Conservation (phyloP, 2,113 vertebrate genomes). For the Nestor notabilis region DNA sequence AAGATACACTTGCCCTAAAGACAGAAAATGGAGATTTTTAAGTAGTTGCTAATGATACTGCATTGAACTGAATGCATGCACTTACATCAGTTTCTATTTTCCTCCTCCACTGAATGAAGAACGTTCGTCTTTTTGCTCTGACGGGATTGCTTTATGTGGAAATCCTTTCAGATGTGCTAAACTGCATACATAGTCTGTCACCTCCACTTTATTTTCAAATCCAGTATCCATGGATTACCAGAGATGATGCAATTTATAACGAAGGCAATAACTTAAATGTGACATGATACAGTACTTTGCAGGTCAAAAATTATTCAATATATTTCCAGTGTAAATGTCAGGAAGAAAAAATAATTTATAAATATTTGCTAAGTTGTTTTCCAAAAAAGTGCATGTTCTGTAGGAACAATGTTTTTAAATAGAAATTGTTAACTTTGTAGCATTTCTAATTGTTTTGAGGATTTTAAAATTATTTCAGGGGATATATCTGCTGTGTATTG, state of each 20-base stretch:
- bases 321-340: constrained; percentile 64
- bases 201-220: constrained; percentile 24
- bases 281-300: constrained; percentile 57
- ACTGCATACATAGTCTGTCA: not conserved
- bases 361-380: constrained; percentile 68
- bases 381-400: constrained; percentile 68
- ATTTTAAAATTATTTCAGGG: constrained; percentile 81
- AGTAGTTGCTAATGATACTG: constrained; percentile 59
- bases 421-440: constrained; percentile 75
- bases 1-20: constrained; percentile 63
- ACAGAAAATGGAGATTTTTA: constrained; percentile 1
- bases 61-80: constrained; percentile 51
- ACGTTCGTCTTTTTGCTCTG: not conserved
- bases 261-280: constrained; percentile 78
- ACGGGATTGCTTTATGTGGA: not conserved
- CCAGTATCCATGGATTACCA: constrained; percentile 20
- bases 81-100: constrained; percentile 49
- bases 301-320: constrained; percentile 38
- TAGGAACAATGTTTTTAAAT: constrained; percentile 71
- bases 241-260: constrained; percentile 57
- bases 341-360: constrained; percentile 57
- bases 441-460: constrained; percentile 76
- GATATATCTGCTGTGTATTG: constrained; percentile 73
- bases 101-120: constrained; percentile 29
- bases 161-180: not conserved